Conservation (phyloP, 2,797 vertebrate genomes). For the Labeo calbasu region DNA sequence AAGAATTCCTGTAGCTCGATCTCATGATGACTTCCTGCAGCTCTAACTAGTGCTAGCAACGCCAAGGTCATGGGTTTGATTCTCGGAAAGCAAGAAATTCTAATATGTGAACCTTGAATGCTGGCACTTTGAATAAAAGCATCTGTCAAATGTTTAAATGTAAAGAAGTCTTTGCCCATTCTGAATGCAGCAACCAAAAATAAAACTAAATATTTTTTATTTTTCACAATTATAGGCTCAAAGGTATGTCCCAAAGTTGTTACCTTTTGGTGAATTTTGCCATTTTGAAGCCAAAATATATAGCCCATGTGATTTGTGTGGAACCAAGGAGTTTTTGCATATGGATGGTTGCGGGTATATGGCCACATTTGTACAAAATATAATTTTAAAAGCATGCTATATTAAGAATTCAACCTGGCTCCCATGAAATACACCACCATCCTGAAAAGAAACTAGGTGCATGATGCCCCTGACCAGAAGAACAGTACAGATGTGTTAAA, state of each 20-base stretch:
- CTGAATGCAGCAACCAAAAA: not conserved
- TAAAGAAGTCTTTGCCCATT: conserved; percentile 1
- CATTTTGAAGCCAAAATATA: not conserved
- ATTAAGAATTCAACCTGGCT: not conserved
- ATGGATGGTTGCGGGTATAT: not conserved
- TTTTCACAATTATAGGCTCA: too few relatives aligned
- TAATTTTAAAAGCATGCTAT: not conserved
- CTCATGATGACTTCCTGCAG: not conserved
- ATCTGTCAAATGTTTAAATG: not conserved
- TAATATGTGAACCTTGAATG: not conserved
- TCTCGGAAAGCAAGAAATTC: not conserved
- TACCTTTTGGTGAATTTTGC: not conserved
- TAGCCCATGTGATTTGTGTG: not conserved
- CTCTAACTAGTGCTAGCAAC: not conserved
- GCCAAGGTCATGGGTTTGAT: not conserved
- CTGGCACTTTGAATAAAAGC: not conserved
- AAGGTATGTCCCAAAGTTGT: not conserved
- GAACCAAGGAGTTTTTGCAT: not conserved
- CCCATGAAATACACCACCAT: not conserved
- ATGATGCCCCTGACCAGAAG: not conserved
- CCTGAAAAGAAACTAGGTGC: not conserved
- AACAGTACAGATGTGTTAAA: not conserved
- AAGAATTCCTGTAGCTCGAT: not conserved
- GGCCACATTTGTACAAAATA: not conserved
- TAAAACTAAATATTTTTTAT: too few relatives aligned